phyloP scores from a whole-genome alignment of 2,797 vertebrate genomes.

The Argya squamiceps region DNA sequence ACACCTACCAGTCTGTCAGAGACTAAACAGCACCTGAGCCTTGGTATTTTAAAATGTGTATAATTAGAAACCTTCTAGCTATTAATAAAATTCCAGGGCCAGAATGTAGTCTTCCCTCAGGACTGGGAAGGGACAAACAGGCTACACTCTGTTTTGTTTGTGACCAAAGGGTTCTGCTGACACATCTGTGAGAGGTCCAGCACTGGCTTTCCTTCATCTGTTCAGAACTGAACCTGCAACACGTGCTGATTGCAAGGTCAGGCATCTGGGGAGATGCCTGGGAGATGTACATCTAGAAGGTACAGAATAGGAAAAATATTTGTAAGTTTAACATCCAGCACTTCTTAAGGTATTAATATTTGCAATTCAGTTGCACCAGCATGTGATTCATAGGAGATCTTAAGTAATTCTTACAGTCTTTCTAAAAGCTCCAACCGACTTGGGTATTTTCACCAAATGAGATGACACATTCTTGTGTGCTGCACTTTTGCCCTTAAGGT shows the following conservation, averaged over 20 bases:
- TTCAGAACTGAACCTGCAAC: background rate
- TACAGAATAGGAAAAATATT: background rate
- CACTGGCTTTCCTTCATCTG: fast-evolving
- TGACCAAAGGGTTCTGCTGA: background rate
- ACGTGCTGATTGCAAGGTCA: fast-evolving
- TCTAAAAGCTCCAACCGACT: background rate
- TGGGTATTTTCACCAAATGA: background rate
- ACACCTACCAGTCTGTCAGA: background rate
- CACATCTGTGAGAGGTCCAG: background rate
- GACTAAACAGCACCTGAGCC: background rate
- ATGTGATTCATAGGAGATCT: background rate
- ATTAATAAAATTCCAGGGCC: background rate
- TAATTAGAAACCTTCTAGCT: background rate
- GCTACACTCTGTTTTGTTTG: background rate
- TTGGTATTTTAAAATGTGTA: background rate
- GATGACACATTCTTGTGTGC: background rate
- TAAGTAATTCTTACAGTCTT: background rate
- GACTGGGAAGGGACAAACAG: background rate
- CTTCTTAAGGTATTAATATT: background rate
- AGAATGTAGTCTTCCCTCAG: background rate
- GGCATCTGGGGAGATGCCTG: background rate
- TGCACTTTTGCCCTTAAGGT: background rate
- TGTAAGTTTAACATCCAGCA: background rate
- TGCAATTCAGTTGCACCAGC: background rate
- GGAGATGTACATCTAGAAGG: background rate